phyloP scores from a whole-genome alignment of 1,140 invertebrate genomes.

The Macrobrachium nipponense region DNA sequence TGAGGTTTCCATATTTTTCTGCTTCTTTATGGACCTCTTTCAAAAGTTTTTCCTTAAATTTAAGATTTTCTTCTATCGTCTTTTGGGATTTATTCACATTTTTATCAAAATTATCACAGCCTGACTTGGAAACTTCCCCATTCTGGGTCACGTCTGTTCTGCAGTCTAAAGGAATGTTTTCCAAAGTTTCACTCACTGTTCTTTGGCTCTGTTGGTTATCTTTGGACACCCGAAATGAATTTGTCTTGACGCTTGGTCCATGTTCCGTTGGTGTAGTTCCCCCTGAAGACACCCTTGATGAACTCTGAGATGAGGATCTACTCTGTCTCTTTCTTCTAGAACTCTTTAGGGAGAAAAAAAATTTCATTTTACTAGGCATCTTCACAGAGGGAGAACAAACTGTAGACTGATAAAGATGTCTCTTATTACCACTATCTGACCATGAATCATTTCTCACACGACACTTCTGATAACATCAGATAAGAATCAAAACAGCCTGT shows the following conservation, averaged over 20 bases:
- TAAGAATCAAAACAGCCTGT: too few relatives aligned
- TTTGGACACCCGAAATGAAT: not conserved
- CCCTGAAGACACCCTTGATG: constrained; percentile 19
- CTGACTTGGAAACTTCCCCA: constrained; percentile 4
- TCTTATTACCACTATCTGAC: not conserved
- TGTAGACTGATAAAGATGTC: not conserved
- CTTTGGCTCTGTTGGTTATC: not conserved
- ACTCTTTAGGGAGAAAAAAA: constrained; percentile 17
- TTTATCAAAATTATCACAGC: constrained; percentile 38
- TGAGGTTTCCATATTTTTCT: not conserved
- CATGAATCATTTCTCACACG: too few relatives aligned
- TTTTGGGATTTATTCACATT: constrained; percentile 16
- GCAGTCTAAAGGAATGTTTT: constrained; percentile 16
- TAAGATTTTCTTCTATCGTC: constrained; percentile 3
- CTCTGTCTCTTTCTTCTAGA: constrained; percentile 39
- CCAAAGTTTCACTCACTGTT: not conserved
- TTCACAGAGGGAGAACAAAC: not conserved
- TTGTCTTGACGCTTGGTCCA: not conserved
- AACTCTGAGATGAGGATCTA: constrained; percentile 40
- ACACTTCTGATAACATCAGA: too few relatives aligned
- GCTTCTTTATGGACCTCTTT: not conserved
- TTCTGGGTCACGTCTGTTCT: constrained; percentile 1
- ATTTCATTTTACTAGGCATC: constrained; percentile 7
- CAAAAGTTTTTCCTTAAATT: constrained; percentile 4
- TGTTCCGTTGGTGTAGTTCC: constrained; percentile 27